Evolutionary conservation across 2,888 invertebrate genomes (phyloP).

Genomic region (Bursaphelenchus okinawaensis): DNA sequence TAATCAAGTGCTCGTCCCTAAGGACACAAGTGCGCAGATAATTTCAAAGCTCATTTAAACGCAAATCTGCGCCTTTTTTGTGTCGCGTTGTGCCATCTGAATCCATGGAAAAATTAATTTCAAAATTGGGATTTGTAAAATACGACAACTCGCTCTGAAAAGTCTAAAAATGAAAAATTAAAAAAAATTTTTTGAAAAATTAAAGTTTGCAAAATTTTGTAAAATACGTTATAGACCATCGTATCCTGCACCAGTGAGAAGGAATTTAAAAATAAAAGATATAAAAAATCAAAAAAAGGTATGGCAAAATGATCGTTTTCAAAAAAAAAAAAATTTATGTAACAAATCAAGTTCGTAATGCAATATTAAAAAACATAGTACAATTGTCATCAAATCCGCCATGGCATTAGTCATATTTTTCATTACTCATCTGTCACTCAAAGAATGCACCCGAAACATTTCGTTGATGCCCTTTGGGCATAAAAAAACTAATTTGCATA

Average conservation of each 20-base stretch:
- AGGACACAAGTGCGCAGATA: not conserved
- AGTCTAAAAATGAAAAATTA: not conserved
- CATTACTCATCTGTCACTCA: no score
- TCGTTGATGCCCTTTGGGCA: no score
- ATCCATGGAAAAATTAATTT: not conserved
- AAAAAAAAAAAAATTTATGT: no score
- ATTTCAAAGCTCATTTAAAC: not conserved
- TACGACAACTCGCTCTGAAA: not conserved
- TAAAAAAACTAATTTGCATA: no score
- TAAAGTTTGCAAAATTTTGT: no score
- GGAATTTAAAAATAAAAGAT: not conserved
- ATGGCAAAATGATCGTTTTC: not conserved
- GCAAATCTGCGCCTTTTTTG: not conserved
- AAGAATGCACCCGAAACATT: no score
- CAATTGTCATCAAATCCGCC: no score
- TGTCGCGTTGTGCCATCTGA: not conserved
- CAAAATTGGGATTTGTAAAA: not conserved
- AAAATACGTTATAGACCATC: no score
- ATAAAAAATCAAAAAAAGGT: not conserved
- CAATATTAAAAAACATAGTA: no score
- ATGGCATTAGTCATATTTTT: no score
- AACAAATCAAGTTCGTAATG: no score
- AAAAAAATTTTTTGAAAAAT: not conserved
- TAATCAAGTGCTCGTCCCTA: not conserved
- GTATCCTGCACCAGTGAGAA: no score